Evolutionary conservation across 2,888 invertebrate species (phyloP), one percentile per base, ranked within the genome.

Genomic region (Drosophila melanosoma): DNA sequence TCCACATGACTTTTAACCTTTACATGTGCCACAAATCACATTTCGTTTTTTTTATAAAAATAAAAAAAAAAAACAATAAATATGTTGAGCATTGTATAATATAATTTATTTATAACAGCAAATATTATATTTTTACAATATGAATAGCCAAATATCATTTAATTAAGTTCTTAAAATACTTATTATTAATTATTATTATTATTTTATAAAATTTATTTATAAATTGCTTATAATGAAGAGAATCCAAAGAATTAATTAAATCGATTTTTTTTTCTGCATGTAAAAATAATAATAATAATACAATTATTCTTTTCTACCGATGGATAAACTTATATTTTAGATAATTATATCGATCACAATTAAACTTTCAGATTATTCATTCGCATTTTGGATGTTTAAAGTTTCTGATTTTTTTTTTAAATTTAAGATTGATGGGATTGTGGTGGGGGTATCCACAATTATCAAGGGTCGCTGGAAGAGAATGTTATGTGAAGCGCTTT

Each of bases 1-100:
- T 23, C 45, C 49, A 63, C 75, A 62, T 66, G 69, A 68, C 74
- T 69, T 42, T 57, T 56, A 26, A 60, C 59, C 71, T 49, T 40
- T 5, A 29, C 26, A 12, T 38, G 40, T 35, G 35, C 20, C 38
- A 35, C 67, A 51, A 42, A 61, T 56, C 26, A 56, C 26, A 15
- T 48, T 32, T 10, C n/a, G 26, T 12, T 17, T 35, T 10, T 49
- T 26, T 32, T n/a, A 32, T 17, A 2, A 32, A n/a, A 23, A 29
- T 7, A 20, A n/a, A 23, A 17, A 12, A 20, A 2, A 1, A 10
- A 17, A 49, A 7, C 33, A 20, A 35, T 15, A 23, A 2, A 20
- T 15, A 35, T 32, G 15, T 45, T 45, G 26, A 8, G 8, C 3
- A 15, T 4, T 4, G 11, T 17, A 10, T 1, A n/a, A 1, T 29